Evolutionary conservation across 1,140 invertebrate genomes (phyloP), one percentile per base, ranked within the genome.

Genomic region (Tenebrio molitor): DNA sequence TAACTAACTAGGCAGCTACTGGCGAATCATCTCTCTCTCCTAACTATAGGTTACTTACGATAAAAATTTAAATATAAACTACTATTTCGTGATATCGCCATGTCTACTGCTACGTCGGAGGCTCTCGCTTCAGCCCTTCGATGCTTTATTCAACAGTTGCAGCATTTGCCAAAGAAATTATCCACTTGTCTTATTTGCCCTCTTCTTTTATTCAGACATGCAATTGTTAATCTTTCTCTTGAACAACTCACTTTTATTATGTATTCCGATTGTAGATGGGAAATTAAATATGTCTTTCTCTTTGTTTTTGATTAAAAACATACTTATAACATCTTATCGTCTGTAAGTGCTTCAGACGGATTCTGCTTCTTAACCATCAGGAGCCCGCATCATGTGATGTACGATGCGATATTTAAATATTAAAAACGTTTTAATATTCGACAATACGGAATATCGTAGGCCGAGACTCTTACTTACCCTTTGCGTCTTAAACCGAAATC

Each of bases 61-160:
- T 75, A 75, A 77, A 77, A 77, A 77, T 77, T 77, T 75, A 75
- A 77, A 77, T 77, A 75, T 75, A 75, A 77, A 77, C 76, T 71
- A 74, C 71, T 5, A 39, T 73, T 75, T 75, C 74, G 76, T 75
- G 76, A 75, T 73, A 36, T 62, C 42, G 50, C 71, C 75, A 50
- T 65, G 53, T 73, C 66, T 69, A 69, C 33, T 50, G 19, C 44
- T 36, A 41, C 36, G 25, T 25, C 36, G 7, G 19, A 34, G n/a
- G 14, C 16, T 12, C 46, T 19, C 46, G 3, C 21, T 17, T 65
- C 62, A 19, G 62, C 39, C 69, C 44, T 73, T 77, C 74, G 29
- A 75, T 75, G 69, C 73, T 75, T 75, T 73, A 77, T 75, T 75
- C 71, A 77, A 36, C 63, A 71, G 72, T 74, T 72, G 76, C 69